These are phyloP conservation scores for Leptopterna dolabrata DNA, from an alignment of 2,888 invertebrate genomes.

Conservation along the genomic window DNA sequence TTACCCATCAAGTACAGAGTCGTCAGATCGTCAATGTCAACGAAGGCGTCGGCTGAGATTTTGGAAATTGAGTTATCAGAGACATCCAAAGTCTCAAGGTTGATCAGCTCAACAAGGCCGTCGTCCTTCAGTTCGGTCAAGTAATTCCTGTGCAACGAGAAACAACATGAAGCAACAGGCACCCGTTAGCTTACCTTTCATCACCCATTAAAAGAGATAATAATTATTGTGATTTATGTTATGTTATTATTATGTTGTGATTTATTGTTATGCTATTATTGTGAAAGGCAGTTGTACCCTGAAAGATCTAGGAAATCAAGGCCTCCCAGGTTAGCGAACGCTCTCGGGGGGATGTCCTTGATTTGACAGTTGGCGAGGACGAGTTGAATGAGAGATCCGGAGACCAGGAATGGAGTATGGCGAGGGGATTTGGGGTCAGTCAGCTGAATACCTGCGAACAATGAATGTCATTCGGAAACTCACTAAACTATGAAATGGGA, in stretches of 20 bases:
- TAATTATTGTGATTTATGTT: too few relatives aligned
- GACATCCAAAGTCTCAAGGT: constrained; percentile 78
- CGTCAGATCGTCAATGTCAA: constrained; percentile 75
- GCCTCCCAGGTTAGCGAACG: constrained; percentile 75
- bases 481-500: too few relatives aligned
- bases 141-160: constrained; percentile 71
- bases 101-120: constrained; percentile 69
- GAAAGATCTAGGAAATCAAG: constrained; percentile 74
- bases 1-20: constrained; percentile 74
- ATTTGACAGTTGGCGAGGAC: constrained; percentile 76
- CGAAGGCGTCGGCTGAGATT: constrained; percentile 75
- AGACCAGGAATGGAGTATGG: constrained; percentile 68
- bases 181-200: too few relatives aligned
- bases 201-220: too few relatives aligned
- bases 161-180: too few relatives aligned
- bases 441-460: constrained; percentile 31
- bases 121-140: constrained; percentile 73
- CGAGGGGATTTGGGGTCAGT: constrained; percentile 28
- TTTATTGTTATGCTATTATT: too few relatives aligned
- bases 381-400: constrained; percentile 77
- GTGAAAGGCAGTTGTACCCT: too few relatives aligned
- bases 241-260: too few relatives aligned
- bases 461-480: not conserved
- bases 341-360: constrained; percentile 73
- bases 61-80: constrained; percentile 77